Base-by-base conservation (phyloP, 2,797 vertebrate species). In the Triplophysa yarkandensis region DNA sequence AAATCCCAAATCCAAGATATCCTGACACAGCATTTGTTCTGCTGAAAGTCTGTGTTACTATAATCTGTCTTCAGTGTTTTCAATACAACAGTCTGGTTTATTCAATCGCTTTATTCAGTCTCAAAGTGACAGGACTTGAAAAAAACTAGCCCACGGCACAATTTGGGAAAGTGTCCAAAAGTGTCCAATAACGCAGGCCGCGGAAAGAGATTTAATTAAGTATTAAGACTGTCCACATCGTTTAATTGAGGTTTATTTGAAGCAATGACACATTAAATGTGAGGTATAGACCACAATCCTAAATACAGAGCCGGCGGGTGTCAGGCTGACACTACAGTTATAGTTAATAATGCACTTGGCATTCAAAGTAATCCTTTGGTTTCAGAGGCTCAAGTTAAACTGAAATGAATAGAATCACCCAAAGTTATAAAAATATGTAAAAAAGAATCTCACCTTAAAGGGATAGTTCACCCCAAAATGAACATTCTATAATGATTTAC, bases 241-340 rank as follows among this genome's bases (percentile, higher is more conserved):
- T 74, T 55, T 77, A 79, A 79, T 77, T 69, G 25, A 7, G 61
- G 23, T 52, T 36, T 52, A 65, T 50, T 52, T 61, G 69, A 41
- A 58, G 36, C 60, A 50, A 13, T 7, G 46, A n/a, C 58, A 74
- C 61, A 70, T 74, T 23, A 63, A 27, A 44, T 68, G 41, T 68
- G 41, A 36, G 54, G 39, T 58, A 66, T 52, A 44, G 57, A 74
- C 54, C 32, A 48, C 19, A 68, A 52, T 65, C 50, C 19, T 43
- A 68, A 72, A 64, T 64, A 64, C 68, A 32, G 25, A 71, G 44
- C 43, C 61, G 9, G 44, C 6, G 54, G 36, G 36, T 36, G 43
- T 34, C 57, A 39, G 32, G 17, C 19, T 76, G 50, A 34, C 44
- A 19, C 3, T 67, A 13, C 6, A 55, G 27, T 66, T 77, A 69